Evolutionary conservation across 2,113 vertebrate genomes (phyloP).

Genomic region (Amia ocellicauda): DNA sequence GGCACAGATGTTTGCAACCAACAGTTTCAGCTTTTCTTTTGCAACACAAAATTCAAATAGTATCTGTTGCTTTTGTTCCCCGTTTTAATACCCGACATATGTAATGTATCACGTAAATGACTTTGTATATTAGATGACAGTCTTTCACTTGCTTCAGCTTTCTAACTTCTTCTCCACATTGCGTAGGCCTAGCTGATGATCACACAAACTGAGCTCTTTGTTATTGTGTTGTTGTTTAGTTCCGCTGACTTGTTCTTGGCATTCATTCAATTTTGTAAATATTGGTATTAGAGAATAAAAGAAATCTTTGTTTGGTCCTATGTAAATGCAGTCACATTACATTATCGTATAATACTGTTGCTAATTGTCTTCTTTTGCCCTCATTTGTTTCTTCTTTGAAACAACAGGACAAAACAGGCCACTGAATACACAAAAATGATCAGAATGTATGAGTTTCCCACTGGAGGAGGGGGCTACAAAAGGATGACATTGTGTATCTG

Average conservation of each 20-base stretch:
- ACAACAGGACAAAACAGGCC: slow-evolving; percentile 15
- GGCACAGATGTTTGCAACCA: too few species aligned
- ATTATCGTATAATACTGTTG: slow-evolving; percentile 29
- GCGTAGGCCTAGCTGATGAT: too few species aligned
- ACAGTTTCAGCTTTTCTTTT: too few species aligned
- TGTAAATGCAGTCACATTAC: slow-evolving; percentile 30
- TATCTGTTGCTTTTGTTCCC: too few species aligned
- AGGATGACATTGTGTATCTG: not conserved
- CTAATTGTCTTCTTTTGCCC: slow-evolving; percentile 31
- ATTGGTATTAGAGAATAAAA: not conserved
- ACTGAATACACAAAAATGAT: slow-evolving; percentile 2
- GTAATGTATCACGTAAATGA: too few species aligned
- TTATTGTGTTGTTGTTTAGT: not conserved
- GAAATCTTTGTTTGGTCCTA: slow-evolving; percentile 26
- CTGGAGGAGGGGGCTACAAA: not conserved
- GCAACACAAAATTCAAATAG: too few species aligned
- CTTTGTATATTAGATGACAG: too few species aligned
- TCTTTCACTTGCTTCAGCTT: too few species aligned
- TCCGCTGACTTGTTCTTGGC: slow-evolving; percentile 11
- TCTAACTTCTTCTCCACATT: too few species aligned
- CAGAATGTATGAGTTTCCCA: not conserved
- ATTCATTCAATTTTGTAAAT: not conserved
- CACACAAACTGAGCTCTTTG: too few species aligned
- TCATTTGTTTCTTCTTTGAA: slow-evolving; percentile 10
- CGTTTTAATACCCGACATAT: too few species aligned